Percentiles rank a stretch among this genome's conserved stretches.
These are phyloP conservation scores for Smutsia temminckii DNA, from an alignment of 2,797 vertebrate genomes.

Conservation along the genomic window DNA sequence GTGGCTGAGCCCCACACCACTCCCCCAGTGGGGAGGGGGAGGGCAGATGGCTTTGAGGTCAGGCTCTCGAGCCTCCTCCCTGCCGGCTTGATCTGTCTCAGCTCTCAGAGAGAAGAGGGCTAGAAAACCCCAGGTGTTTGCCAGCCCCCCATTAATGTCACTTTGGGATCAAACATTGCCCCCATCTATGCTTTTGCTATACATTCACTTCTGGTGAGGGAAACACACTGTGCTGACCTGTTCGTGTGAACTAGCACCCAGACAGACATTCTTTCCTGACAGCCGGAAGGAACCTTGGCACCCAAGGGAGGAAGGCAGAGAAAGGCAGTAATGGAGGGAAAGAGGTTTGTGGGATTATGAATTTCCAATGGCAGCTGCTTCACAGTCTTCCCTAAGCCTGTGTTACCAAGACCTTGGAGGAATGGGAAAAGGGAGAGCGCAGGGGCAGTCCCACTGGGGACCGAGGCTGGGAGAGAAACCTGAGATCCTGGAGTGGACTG, in stretches of 20 bases:
- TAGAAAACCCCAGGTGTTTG: background rate
- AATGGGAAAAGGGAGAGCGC: background rate
- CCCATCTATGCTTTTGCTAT: background rate
- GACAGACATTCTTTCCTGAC: background rate
- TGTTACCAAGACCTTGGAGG: background rate
- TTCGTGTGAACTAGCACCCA: background rate
- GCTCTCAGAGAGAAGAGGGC: background rate
- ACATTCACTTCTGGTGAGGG: background rate
- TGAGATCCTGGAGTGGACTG: background rate
- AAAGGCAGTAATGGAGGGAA: background rate
- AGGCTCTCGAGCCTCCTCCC: background rate
- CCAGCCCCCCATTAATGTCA: background rate
- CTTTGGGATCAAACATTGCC: background rate
- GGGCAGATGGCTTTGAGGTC: background rate
- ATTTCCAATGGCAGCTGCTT: background rate
- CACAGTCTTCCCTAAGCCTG: background rate
- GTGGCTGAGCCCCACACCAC: background rate
- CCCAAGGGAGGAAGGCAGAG: background rate
- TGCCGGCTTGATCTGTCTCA: background rate
- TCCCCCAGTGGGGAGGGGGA: too few relatives aligned
- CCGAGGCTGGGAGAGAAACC: background rate
- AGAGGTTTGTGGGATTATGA: background rate
- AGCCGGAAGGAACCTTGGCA: background rate
- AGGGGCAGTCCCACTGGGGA: background rate
- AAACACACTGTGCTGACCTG: background rate